Base-by-base conservation (phyloP, 2,113 vertebrate genomes). In the Trematocara zebra region DNA sequence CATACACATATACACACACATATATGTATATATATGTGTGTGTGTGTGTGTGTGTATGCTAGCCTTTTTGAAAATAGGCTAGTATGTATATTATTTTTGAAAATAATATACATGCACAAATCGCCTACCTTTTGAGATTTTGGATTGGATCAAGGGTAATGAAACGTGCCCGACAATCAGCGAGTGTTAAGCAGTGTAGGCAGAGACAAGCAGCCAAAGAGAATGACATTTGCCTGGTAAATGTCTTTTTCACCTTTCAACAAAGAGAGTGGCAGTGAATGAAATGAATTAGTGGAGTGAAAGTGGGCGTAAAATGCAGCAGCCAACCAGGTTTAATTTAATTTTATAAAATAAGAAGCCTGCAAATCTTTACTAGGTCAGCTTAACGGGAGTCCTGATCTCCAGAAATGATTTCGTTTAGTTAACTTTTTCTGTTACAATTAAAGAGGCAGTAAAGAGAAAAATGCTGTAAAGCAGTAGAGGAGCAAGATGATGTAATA, bases 141-240 rank as follows among this genome's bases (percentile, higher is more conserved):
- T 28, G 11, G 53, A 56, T 26, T 57, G 54, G 54, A 57, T 57
- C 23, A 26, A 57, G 54, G 54, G 26, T 59, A 59, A 28, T 8
- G 26, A 88, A 98, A 97, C 97, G 98, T 99, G 86, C 89, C 91
- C 51, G 78, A 56, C 59, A 56, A 64, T 20, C 5, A 4, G 49
- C 10, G 18, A 2, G 56, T 8, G 52, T 7, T 28, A 17, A 82
- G 86, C 61, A 11, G 20, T 8, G 4, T 6, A 49, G 8, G 28
- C 9, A 15, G 8, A 51, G 31, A 61, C 28, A 78, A 11, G 54
- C 40, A 7, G 17, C 20, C 2, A 5, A 23, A 4, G 31, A 37
- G 33, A 26, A 7, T 20, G 78, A n/a, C n/a, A n/a, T n/a, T n/a
- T n/a, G n/a, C 28, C 14, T 17, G 6, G 6, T 61, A 33, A 61